Evolutionary conservation across 1,140 invertebrate species (phyloP), one percentile per base, ranked within the genome.

Genomic region (Drosophila subobscura): DNA sequence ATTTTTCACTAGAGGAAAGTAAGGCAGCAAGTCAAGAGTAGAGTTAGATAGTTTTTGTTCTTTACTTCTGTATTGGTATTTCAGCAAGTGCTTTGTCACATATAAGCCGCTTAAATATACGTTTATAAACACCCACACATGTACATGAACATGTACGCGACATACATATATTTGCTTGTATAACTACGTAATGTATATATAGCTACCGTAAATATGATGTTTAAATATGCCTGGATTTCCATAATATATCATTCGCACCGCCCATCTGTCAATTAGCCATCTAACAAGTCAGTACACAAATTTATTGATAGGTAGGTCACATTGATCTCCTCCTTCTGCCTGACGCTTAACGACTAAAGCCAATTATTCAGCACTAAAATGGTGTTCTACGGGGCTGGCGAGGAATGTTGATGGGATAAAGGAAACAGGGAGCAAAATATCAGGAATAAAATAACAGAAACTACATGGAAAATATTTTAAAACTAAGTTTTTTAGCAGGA

Each of bases 51-150:
- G 33, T 25, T 50, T 27, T 50, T 20, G 16, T 20, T 25, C 40
- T 46, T 1, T 64, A 14, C 41, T 59, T 84, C 61, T 67, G 58
- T 85, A 40, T 61, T 73, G 70, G 78, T 81, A 81, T 71, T 72
- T 88, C 81, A 89, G 81, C 81, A 86, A 86, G 83, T 85, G 78
- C 83, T 86, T 88, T 83, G 58, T 80, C 78, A 81, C 78, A 88
- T 74, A 78, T 65, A 84, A 86, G 83, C 79, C 51, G 71, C 66
- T 83, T 86, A 75, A 59, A 40, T 68, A 73, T 80, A 88, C 57
- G 64, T 73, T 80, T 86, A 85, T 74, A 85, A 80, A 85, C 77
- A 80, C 49, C 71, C 57, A 83, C 51, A 53, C 41, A 51, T 70
- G 33, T 54, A 44, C 27, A 51, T 54, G 16, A 1, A 59, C 60